phyloP scores from a whole-genome alignment of 1,140 invertebrate genomes.

The Leptopilina boulardi region DNA sequence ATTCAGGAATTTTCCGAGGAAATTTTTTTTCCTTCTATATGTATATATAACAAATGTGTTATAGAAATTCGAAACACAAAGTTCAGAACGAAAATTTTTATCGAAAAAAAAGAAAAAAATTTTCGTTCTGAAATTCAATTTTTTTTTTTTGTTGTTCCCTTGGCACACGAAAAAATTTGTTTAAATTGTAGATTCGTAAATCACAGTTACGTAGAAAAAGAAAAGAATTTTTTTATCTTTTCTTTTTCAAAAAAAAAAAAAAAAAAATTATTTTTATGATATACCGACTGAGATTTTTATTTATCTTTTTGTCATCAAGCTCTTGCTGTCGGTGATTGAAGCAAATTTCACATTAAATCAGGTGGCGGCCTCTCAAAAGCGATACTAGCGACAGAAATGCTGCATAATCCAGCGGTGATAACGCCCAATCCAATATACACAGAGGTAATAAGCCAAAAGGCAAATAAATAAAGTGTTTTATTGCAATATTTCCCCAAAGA shows the following conservation, averaged over 20 bases:
- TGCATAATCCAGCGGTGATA: slow-evolving; percentile 78
- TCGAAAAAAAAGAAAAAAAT: no score
- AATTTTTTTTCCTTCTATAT: no score
- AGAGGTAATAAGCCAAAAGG: slow-evolving; percentile 82
- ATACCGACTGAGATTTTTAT: neutral
- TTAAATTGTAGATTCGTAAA: neutral
- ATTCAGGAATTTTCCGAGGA: neutral
- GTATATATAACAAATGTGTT: no score
- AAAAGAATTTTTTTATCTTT: neutral
- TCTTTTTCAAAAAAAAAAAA: neutral
- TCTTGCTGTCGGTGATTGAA: neutral
- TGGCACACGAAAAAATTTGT: slow-evolving; percentile 52
- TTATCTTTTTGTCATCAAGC: no score
- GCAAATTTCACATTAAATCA: slow-evolving; percentile 57
- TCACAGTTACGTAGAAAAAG: neutral
- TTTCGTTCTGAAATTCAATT: no score
- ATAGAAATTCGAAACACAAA: no score
- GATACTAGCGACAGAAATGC: slow-evolving; percentile 76
- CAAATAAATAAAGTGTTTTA: slow-evolving; percentile 81
- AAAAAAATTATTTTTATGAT: neutral
- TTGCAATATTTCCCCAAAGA: slow-evolving; percentile 78
- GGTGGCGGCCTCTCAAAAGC: slow-evolving; percentile 69
- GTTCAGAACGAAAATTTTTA: no score
- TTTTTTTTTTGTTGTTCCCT: slow-evolving; percentile 38
- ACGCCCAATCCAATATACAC: slow-evolving; percentile 79